Conservation (phyloP, 2,113 vertebrate species). For the Myotis brandtii region DNA sequence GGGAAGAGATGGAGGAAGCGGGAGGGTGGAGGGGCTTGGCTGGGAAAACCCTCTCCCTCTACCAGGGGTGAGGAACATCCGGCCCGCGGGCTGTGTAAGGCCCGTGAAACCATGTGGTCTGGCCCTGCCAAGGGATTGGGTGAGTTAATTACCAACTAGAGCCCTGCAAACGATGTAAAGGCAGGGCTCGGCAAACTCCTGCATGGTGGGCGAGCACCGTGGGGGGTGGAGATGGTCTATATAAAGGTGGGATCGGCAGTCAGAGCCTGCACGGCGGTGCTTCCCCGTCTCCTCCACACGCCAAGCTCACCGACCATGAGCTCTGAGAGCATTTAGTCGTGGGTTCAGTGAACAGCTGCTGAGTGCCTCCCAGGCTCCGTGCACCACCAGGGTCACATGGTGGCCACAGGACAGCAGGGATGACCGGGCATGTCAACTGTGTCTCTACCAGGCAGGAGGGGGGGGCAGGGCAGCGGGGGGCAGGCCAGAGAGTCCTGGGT, state of each 20-base stretch:
- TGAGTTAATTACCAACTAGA: no score
- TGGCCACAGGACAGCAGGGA: background rate
- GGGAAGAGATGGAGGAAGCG: background rate
- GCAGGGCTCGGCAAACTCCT: background rate
- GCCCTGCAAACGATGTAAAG: background rate
- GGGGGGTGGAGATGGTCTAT: background rate
- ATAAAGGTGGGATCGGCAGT: accelerated
- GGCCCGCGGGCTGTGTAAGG: no score
- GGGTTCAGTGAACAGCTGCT: background rate
- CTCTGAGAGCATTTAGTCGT: background rate
- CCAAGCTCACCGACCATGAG: background rate
- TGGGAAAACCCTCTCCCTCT: background rate
- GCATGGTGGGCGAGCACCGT: accelerated
- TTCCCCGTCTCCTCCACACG: background rate
- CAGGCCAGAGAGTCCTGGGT: background rate
- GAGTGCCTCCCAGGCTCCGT: background rate
- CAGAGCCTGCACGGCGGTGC: background rate
- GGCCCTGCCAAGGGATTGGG: no score
- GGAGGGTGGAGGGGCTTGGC: background rate
- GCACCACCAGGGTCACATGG: background rate
- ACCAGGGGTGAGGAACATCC: no score
- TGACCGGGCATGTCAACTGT: background rate
- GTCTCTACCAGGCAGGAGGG: no score
- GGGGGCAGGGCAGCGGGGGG: no score
- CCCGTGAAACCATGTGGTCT: no score